These are phyloP conservation scores for Perizoma flavofasciatum DNA, from an alignment of 2,888 invertebrate species.

Conservation along the genomic window DNA sequence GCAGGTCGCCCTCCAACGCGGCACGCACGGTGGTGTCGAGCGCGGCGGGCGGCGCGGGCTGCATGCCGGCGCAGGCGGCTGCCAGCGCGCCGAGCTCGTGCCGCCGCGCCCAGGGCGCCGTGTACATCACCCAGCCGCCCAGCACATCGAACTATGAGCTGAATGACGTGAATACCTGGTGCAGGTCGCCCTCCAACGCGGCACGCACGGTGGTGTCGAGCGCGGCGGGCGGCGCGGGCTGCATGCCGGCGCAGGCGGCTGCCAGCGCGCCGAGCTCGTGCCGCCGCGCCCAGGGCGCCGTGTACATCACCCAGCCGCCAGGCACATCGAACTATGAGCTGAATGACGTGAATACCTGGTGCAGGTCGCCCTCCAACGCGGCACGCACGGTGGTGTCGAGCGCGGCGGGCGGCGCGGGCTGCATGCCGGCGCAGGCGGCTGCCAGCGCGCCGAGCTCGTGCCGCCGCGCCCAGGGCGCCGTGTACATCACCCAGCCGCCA, in stretches of 20 bases:
- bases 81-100: conserved; percentile 88
- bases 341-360: conserved; percentile 81
- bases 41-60: conserved; percentile 56
- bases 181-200: conserved; percentile 92
- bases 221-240: conserved; percentile 56
- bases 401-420: conserved; percentile 56
- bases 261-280: conserved; percentile 88
- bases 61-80: conserved; percentile 85
- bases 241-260: conserved; percentile 85
- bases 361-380: conserved; percentile 92
- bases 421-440: conserved; percentile 85
- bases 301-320: conserved; percentile 94
- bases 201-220: conserved; percentile 91
- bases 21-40: conserved; percentile 91
- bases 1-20: conserved; percentile 92
- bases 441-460: conserved; percentile 88
- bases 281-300: conserved; percentile 89
- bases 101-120: conserved; percentile 89
- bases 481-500: conserved; percentile 94
- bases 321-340: too few species aligned
- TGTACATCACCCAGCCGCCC: conserved; percentile 94
- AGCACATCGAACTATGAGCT: too few species aligned
- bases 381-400: conserved; percentile 91
- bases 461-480: conserved; percentile 89
- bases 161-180: conserved; percentile 81